phyloP scores from a whole-genome alignment of 2,797 vertebrate species.

The Erithacus rubecula region DNA sequence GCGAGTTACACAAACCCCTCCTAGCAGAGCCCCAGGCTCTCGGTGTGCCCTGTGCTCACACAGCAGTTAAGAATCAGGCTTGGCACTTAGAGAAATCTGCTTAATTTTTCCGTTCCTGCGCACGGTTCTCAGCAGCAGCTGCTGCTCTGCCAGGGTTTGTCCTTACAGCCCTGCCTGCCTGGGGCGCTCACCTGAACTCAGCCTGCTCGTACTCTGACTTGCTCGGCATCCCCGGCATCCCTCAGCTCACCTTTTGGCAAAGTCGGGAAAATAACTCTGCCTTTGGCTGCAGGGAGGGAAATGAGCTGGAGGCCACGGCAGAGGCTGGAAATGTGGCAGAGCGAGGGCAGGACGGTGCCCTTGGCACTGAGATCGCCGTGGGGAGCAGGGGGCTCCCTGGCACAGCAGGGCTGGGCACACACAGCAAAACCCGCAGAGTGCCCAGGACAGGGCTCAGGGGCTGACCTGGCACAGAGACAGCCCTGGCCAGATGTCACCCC shows the following conservation, averaged over 20 bases:
- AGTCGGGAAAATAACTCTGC: accelerated
- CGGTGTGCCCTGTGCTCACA: constrained; percentile 15
- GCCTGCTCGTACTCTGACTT: background rate
- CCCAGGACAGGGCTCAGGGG: background rate
- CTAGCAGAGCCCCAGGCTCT: constrained; percentile 63
- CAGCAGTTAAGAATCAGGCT: constrained; percentile 37
- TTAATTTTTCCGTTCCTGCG: constrained; percentile 23
- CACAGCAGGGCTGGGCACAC: too few species aligned
- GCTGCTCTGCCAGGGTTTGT: background rate
- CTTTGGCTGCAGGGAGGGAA: background rate
- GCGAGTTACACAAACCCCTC: constrained; percentile 71
- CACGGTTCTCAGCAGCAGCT: background rate
- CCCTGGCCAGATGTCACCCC: background rate
- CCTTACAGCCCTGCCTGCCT: background rate
- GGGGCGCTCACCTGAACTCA: background rate
- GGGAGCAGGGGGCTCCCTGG: background rate
- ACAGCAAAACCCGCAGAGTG: too few species aligned
- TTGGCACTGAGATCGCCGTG: accelerated
- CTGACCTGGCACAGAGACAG: background rate
- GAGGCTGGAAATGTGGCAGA: background rate
- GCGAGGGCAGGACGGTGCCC: background rate
- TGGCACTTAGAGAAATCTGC: constrained; percentile 50
- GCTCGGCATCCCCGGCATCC: background rate
- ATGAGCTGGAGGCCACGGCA: background rate
- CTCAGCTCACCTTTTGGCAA: background rate